These are phyloP conservation scores for Lithobates pipiens DNA, from an alignment of 2,797 vertebrate species.

Conservation along the genomic window DNA sequence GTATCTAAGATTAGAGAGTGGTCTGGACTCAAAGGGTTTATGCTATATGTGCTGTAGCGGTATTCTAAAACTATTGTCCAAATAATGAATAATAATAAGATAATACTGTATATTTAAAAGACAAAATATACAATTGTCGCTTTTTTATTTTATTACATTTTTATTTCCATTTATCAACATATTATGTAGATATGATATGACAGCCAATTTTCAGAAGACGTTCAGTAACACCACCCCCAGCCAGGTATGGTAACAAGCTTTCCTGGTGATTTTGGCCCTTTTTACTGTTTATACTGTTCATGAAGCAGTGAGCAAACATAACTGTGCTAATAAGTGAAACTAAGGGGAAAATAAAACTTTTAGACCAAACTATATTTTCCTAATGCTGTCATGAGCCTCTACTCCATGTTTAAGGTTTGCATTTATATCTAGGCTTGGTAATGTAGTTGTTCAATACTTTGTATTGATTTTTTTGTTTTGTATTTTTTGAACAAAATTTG, in stretches of 20 bases:
- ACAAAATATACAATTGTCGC: no score
- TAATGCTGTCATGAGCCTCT: neutral
- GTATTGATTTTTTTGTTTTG: neutral
- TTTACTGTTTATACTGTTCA: neutral
- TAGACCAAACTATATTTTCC: neutral
- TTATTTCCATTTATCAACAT: neutral
- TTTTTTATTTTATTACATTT: neutral
- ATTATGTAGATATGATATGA: neutral
- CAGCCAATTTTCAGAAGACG: neutral
- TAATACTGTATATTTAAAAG: no score
- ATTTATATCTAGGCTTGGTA: neutral
- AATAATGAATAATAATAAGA: no score
- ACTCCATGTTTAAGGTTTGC: neutral
- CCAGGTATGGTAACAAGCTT: neutral
- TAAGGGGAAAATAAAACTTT: neutral
- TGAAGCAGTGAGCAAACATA: slow-evolving; percentile 4
- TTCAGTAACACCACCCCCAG: neutral
- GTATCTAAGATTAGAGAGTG: no score
- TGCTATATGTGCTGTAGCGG: no score
- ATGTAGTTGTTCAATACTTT: slow-evolving; percentile 6
- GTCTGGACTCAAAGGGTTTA: no score
- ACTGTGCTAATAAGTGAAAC: neutral
- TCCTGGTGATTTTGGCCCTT: neutral
- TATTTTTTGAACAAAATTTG: neutral
- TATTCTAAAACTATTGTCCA: no score